A percentile compares a stretch with the other conserved stretches of the same genome.
Evolutionary conservation across 2,888 invertebrate species (phyloP).

Genomic region (Yponomeuta malinellus): DNA sequence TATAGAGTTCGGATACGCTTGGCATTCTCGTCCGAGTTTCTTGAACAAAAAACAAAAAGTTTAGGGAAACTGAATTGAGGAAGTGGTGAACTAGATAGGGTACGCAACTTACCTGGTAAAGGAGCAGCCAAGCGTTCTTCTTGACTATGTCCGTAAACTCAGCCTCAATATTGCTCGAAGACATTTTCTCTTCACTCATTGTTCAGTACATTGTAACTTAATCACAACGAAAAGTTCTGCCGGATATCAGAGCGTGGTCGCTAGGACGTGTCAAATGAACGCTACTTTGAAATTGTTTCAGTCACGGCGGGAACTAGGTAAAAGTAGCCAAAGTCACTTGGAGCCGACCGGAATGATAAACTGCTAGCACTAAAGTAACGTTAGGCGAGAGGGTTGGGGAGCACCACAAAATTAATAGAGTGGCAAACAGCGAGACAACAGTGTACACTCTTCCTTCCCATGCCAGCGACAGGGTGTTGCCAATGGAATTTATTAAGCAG

Average conservation of each 20-base stretch:
- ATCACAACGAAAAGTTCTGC: constrained; percentile 9
- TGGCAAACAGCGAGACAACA: neutral
- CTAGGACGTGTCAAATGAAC: constrained; percentile 14
- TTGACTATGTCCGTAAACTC: constrained; percentile 83
- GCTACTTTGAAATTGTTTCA: constrained; percentile 7
- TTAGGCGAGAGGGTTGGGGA: neutral
- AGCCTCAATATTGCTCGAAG: constrained; percentile 72
- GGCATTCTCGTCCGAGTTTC: constrained; percentile 84
- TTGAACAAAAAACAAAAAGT: constrained; percentile 53
- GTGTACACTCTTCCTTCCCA: constrained; percentile 44
- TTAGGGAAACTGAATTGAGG: neutral
- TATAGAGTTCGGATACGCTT: constrained; percentile 77
- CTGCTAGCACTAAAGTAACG: neutral
- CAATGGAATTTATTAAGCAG: neutral
- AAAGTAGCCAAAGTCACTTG: neutral
- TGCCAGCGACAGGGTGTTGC: neutral
- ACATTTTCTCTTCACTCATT: constrained; percentile 39
- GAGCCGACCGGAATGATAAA: neutral
- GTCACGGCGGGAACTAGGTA: neutral
- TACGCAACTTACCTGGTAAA: constrained; percentile 79
- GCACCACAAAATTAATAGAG: neutral
- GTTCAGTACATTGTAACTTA: constrained; percentile 26
- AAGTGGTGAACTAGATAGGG: neutral
- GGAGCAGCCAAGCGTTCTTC: constrained; percentile 81
- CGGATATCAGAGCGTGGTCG: constrained; percentile 15